A percentile compares a stretch with the other conserved stretches of the same genome.
phyloP scores from a whole-genome alignment of 2,888 invertebrate genomes.

The Drosophila pseudotalamancana region DNA sequence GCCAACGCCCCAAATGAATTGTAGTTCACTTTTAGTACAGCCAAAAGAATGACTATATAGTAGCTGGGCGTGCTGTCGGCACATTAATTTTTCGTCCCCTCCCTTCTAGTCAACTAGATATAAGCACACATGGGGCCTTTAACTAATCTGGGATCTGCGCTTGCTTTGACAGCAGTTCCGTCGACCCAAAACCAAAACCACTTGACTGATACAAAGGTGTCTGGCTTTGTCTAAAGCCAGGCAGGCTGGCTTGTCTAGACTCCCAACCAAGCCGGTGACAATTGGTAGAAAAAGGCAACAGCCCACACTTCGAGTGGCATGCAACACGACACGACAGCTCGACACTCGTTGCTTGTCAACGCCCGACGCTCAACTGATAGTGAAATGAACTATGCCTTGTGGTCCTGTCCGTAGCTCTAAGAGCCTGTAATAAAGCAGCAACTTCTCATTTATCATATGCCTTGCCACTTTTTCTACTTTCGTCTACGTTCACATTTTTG shows the following conservation, averaged over 20 bases:
- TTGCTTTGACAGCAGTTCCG: constrained; percentile 72
- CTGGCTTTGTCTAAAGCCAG: constrained; percentile 43
- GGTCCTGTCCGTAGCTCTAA: not conserved
- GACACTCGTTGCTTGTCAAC: constrained; percentile 63
- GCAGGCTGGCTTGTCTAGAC: constrained; percentile 60
- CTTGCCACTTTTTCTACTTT: constrained; percentile 24
- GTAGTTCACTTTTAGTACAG: constrained; percentile 37
- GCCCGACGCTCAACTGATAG: constrained; percentile 69
- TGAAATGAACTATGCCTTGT: constrained; percentile 59
- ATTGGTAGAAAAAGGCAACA: constrained; percentile 25
- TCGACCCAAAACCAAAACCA: constrained; percentile 51
- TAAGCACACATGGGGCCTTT: constrained; percentile 8
- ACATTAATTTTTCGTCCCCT: constrained; percentile 61
- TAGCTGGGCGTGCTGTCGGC: constrained; percentile 52
- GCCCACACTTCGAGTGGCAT: constrained; percentile 23
- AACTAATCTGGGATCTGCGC: constrained; percentile 72
- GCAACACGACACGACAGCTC: constrained; percentile 51
- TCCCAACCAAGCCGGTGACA: constrained; percentile 33
- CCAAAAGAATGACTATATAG: not conserved
- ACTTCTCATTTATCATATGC: constrained; percentile 63
- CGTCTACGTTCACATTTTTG: constrained; percentile 18
- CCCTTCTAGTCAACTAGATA: not conserved
- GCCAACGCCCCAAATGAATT: constrained; percentile 73
- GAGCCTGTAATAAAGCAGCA: constrained; percentile 64
- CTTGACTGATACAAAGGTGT: constrained; percentile 71